Conservation (phyloP, 2,888 invertebrate genomes). For the Luperina nickerlii region DNA sequence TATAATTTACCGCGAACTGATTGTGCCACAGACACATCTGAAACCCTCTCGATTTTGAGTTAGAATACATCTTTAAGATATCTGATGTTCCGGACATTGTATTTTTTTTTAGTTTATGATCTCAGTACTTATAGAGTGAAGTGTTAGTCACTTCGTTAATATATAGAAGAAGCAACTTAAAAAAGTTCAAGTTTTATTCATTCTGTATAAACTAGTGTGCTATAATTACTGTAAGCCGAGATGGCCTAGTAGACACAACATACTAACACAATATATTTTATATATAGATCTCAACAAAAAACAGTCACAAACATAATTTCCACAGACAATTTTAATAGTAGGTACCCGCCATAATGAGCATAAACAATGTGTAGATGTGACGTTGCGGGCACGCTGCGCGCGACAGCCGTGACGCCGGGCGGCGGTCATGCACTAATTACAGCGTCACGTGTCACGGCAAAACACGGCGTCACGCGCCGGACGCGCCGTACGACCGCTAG, state of each 20-base stretch:
- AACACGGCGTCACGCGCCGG: conserved; percentile 75
- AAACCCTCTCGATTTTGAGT: conserved; percentile 68
- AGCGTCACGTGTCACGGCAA: conserved; percentile 85
- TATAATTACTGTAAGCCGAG: background rate
- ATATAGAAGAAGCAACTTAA: background rate
- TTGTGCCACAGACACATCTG: conserved; percentile 81
- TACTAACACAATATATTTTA: background rate
- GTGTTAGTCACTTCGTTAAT: background rate
- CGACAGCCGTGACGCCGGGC: conserved; percentile 66
- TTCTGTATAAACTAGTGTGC: background rate
- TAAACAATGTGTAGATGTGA: conserved; percentile 65
- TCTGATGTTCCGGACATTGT: background rate
- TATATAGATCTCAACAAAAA: conserved; percentile 13
- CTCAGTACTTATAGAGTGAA: background rate
- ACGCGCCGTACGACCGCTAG: conserved; percentile 50
- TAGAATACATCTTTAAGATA: conserved; percentile 13
- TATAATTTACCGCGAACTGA: conserved; percentile 90
- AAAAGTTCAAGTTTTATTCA: background rate
- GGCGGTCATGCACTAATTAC: conserved; percentile 88
- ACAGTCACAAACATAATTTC: conserved; percentile 12
- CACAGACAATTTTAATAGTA: conserved; percentile 47
- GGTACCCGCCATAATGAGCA: conserved; percentile 47
- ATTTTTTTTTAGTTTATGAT: conserved; percentile 1
- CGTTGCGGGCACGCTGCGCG: conserved; percentile 60
- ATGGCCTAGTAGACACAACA: background rate